Conservation (phyloP, 2,888 invertebrate genomes). For the Kryphioiulus occultus region DNA sequence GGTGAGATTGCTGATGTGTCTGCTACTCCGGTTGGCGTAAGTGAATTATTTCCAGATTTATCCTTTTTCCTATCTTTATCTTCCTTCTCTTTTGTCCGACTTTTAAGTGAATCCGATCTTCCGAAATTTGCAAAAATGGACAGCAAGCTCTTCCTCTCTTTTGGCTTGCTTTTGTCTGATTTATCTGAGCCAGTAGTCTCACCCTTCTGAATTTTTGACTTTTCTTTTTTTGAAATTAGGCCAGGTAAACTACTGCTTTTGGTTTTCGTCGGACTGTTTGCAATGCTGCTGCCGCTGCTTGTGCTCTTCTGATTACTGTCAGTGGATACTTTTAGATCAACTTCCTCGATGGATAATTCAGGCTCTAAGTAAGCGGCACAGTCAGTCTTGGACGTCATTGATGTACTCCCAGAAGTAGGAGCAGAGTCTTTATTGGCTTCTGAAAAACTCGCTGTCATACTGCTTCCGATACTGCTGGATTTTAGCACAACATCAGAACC, state of each 20-base stretch:
- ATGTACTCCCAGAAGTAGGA: slow-evolving; percentile 7
- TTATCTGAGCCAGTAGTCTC: neutral
- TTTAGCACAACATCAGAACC: neutral
- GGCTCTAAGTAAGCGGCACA: slow-evolving; percentile 52
- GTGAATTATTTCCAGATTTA: slow-evolving; percentile 22
- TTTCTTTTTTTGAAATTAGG: slow-evolving; percentile 47
- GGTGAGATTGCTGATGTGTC: slow-evolving; percentile 54
- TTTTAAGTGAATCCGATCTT: slow-evolving; percentile 57
- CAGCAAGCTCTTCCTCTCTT: slow-evolving; percentile 56
- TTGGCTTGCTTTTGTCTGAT: slow-evolving; percentile 52
- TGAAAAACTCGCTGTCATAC: neutral
- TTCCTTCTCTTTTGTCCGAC: slow-evolving; percentile 57
- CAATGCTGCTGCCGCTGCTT: neutral
- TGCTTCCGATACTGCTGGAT: slow-evolving; percentile 16
- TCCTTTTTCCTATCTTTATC: slow-evolving; percentile 57
- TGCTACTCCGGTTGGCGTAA: neutral
- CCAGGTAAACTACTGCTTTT: slow-evolving; percentile 49
- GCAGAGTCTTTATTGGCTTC: neutral
- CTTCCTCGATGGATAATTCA: slow-evolving; percentile 48
- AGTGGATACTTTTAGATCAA: neutral
- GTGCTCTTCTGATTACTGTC: neutral
- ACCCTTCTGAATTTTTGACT: slow-evolving; percentile 34
- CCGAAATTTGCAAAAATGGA: slow-evolving; percentile 55
- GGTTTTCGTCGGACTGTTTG: neutral
- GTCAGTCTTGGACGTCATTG: slow-evolving; percentile 51